phyloP scores from a whole-genome alignment of 64 coral and sea anemone genomes.

The Montipora cactus region DNA sequence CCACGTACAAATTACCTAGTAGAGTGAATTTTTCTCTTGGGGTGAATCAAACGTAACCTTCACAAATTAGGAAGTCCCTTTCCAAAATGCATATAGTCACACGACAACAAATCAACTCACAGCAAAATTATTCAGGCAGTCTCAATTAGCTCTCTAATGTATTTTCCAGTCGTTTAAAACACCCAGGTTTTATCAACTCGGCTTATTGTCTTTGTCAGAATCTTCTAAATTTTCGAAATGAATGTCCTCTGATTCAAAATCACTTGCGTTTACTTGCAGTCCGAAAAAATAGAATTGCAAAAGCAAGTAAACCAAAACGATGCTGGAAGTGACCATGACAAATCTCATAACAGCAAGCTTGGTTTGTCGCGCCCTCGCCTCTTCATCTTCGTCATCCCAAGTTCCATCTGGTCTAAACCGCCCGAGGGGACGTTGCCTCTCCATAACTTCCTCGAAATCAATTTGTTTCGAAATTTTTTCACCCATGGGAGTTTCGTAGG shows the following conservation, averaged over 20 bases:
- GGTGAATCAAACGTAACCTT: too few relatives aligned
- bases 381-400: slow-evolving; percentile 39
- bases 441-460: slow-evolving; percentile 24
- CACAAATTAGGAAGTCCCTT: too few relatives aligned
- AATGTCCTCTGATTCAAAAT: not conserved
- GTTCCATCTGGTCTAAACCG: slow-evolving; percentile 26
- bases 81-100: too few relatives aligned
- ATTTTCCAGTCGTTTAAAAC: not conserved
- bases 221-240: not conserved
- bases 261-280: slow-evolving; percentile 8
- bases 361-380: not conserved
- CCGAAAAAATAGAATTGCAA: slow-evolving; percentile 1
- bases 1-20: too few relatives aligned
- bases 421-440: slow-evolving; percentile 15
- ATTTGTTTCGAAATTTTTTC: slow-evolving; percentile 6
- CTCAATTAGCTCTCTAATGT: too few relatives aligned
- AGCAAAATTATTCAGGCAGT: too few relatives aligned
- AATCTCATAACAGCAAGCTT: not conserved
- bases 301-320: not conserved
- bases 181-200: not conserved
- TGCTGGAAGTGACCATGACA: not conserved
- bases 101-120: not conserved
- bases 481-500: slow-evolving; percentile 26
- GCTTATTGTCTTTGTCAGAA: not conserved
- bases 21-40: too few relatives aligned